Evolutionary conservation across 1,140 invertebrate species (phyloP).

Genomic region (Listronotus bonariensis): DNA sequence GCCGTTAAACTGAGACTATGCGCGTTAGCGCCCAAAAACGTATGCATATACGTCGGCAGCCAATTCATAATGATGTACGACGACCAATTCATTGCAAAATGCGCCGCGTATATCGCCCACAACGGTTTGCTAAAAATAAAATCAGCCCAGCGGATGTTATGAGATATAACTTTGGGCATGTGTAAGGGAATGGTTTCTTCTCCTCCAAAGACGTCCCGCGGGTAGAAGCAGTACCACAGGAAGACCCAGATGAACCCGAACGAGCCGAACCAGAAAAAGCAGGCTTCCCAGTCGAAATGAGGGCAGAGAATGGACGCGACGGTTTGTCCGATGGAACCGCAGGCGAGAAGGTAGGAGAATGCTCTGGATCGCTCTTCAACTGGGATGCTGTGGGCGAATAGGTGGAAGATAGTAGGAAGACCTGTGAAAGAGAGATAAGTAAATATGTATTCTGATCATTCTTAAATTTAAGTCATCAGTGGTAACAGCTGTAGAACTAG

Average conservation of each 20-base stretch:
- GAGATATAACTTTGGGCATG: slow-evolving; percentile 64
- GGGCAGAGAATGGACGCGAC: slow-evolving; percentile 73
- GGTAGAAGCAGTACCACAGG: slow-evolving; percentile 70
- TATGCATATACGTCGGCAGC: slow-evolving; percentile 76
- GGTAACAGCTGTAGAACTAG: too few relatives aligned
- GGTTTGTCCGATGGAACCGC: slow-evolving; percentile 78
- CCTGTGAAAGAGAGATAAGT: slow-evolving; percentile 56
- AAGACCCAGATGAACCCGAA: slow-evolving; percentile 74
- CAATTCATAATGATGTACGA: slow-evolving; percentile 86
- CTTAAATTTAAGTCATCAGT: too few relatives aligned
- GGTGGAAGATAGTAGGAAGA: slow-evolving; percentile 79
- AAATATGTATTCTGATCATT: neutral
- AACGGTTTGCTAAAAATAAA: slow-evolving; percentile 74
- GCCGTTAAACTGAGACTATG: slow-evolving; percentile 78
- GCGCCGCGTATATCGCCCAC: slow-evolving; percentile 79
- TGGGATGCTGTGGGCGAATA: slow-evolving; percentile 76
- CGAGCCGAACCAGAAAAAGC: slow-evolving; percentile 75
- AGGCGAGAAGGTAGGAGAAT: slow-evolving; percentile 77
- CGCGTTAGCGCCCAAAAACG: slow-evolving; percentile 70
- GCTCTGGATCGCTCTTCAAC: slow-evolving; percentile 76
- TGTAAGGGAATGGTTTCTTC: slow-evolving; percentile 71
- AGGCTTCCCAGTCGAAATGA: slow-evolving; percentile 70
- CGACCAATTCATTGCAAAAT: slow-evolving; percentile 86
- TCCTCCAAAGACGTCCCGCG: slow-evolving; percentile 57
- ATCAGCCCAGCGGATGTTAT: slow-evolving; percentile 67